These are phyloP conservation scores for Listronotus bonariensis DNA, from an alignment of 1,140 invertebrate species.

Conservation along the genomic window DNA sequence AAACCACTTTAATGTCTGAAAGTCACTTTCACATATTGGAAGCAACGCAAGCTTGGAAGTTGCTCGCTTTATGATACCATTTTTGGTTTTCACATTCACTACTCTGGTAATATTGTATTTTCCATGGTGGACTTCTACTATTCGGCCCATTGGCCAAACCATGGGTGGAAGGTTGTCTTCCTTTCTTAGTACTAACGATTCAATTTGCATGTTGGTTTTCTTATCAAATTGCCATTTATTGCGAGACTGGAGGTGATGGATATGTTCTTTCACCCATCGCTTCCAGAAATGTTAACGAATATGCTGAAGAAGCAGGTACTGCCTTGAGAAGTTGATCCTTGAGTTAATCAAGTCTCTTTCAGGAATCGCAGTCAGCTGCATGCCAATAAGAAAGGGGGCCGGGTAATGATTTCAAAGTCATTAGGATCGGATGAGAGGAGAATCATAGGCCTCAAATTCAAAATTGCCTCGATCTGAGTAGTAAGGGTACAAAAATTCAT, in stretches of 20 bases:
- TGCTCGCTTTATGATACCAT: too few relatives aligned
- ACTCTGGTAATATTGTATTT: conserved; percentile 48
- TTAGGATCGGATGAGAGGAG: conserved; percentile 41
- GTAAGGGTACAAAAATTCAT: conserved; percentile 47
- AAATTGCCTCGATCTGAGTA: conserved; percentile 43
- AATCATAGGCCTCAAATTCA: conserved; percentile 45
- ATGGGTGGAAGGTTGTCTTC: conserved; percentile 39
- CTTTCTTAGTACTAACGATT: conserved; percentile 30
- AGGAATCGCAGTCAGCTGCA: conserved; percentile 48
- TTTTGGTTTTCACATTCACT: conserved; percentile 38
- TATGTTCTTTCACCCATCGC: conserved; percentile 43
- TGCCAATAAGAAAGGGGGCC: conserved; percentile 48
- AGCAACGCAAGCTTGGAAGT: background rate
- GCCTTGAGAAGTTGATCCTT: conserved; percentile 28
- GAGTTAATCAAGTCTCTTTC: conserved; percentile 39
- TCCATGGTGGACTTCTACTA: conserved; percentile 49
- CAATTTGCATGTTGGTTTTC: conserved; percentile 5
- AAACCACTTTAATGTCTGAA: too few relatives aligned
- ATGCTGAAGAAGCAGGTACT: conserved; percentile 45
- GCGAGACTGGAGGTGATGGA: conserved; percentile 39
- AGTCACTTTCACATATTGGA: background rate
- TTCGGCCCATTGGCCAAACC: conserved; percentile 48
- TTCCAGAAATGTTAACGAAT: conserved; percentile 42
- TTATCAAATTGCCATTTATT: conserved; percentile 34
- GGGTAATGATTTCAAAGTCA: conserved; percentile 46